phyloP scores from a whole-genome alignment of 2,888 invertebrate genomes.

The Xylota sylvarum region DNA sequence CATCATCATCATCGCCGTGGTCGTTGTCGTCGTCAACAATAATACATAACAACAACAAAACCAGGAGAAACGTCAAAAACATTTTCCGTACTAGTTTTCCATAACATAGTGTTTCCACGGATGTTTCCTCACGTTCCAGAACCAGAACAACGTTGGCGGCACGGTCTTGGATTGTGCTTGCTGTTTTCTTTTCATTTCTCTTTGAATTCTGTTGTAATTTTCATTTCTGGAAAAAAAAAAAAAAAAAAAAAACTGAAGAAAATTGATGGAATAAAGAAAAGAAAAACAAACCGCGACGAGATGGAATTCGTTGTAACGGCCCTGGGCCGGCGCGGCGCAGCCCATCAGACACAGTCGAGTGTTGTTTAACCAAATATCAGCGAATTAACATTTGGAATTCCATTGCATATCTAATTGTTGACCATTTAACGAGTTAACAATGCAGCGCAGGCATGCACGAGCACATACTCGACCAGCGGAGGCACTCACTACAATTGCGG shows the following conservation, averaged over 20 bases:
- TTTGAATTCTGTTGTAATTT: conserved; percentile 55
- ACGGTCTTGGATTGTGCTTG: conserved; percentile 20
- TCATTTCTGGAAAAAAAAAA: conserved; percentile 50
- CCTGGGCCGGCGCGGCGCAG: conserved; percentile 15
- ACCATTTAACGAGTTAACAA: conserved; percentile 74
- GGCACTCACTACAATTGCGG: conserved; percentile 37
- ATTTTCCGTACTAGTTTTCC: conserved; percentile 38
- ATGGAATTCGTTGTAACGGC: conserved; percentile 75
- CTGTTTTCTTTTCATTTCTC: conserved; percentile 61
- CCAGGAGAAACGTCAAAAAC: conserved; percentile 68
- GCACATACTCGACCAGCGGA: conserved; percentile 20
- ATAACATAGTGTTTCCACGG: conserved; percentile 45
- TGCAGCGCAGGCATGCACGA: conserved; percentile 57
- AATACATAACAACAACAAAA: conserved; percentile 16
- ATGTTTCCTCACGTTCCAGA: conserved; percentile 41
- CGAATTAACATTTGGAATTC: conserved; percentile 75
- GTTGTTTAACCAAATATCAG: conserved; percentile 74
- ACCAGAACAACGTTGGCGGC: conserved; percentile 55
- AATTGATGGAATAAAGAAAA: neutral
- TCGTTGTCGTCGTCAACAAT: conserved; percentile 42
- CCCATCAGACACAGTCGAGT: conserved; percentile 55
- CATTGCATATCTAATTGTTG: conserved; percentile 76
- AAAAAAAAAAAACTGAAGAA: neutral
- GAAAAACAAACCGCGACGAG: conserved; percentile 52
- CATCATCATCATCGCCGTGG: conserved; percentile 15